Base-by-base conservation (phyloP, 2,113 vertebrate species). In the Sturnus vulgaris region DNA sequence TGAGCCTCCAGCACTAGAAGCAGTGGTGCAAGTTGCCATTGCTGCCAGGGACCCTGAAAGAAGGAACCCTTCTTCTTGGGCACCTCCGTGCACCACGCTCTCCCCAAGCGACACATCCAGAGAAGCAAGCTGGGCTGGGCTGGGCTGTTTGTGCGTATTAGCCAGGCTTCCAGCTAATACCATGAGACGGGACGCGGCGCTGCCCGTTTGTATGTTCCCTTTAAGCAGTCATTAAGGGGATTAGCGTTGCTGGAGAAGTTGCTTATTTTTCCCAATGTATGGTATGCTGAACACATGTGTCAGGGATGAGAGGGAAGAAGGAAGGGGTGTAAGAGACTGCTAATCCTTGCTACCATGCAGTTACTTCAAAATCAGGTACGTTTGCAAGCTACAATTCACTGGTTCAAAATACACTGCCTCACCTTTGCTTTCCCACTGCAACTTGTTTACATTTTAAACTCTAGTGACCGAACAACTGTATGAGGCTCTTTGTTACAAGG, bases 261-360 rank as follows among this genome's bases (percentile, higher is more conserved):
- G 64, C 39, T 92, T 83, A 59, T 73, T 92, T 95, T 91, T 96
- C 96, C 92, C 93, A 93, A 97, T 60, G 93, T 96, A 97, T 33
- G 78, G 92, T 92, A 95, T 96, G 93, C 96, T 98, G 97, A 98
- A 97, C 93, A 89, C 94, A 68, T 37, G 76, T 89, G 93, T 93
- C 64, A 44, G 95, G 97, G 95, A 96, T 96, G 96, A 96, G 77
- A 93, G 96, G 97, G 95, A 96, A 97, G 91, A 92, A 96, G 92
- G 95, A 97, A 92, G 91, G 94, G 94, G 87, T 97, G 94, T 95
- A 93, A 96, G 96, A 96, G 93, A 92, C 90, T 63, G 97, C 97
- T 97, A 97, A 96, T 98, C 98, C 98, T 98, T 98, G 98, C 98
- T 98, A 98, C 98, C 98, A 95, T 99, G 98, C 98, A 98, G 98